These are phyloP conservation scores for Pachyramphus minor DNA, from an alignment of 2,113 vertebrate species.

Conservation along the genomic window DNA sequence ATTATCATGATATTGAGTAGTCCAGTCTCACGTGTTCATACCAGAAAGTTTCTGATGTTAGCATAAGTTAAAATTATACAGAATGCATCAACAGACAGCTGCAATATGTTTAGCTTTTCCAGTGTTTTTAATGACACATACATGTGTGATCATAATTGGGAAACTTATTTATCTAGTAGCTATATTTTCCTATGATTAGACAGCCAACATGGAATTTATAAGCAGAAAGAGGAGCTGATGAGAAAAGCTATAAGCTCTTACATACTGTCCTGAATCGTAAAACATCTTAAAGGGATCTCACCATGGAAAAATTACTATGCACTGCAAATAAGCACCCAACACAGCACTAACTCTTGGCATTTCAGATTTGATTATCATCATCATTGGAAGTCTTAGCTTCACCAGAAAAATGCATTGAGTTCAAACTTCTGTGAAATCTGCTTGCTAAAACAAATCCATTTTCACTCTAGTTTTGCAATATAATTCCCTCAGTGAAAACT, in stretches of 20 bases:
- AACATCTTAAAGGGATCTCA: slow-evolving; percentile 16
- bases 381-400: slow-evolving; percentile 13
- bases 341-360: slow-evolving; percentile 8
- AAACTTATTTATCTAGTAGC: slow-evolving; percentile 4
- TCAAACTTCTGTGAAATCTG: not conserved
- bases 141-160: not conserved
- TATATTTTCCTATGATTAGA: not conserved
- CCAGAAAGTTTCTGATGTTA: not conserved
- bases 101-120: not conserved
- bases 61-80: not conserved
- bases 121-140: not conserved
- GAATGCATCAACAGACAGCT: not conserved
- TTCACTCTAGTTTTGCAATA: not conserved
- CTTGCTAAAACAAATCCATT: not conserved
- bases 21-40: not conserved
- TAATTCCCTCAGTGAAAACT: not conserved
- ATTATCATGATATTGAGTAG: not conserved
- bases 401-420: not conserved
- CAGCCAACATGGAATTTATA: slow-evolving; percentile 7
- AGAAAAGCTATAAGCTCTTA: slow-evolving; percentile 53
- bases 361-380: slow-evolving; percentile 36
- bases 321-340: slow-evolving; percentile 36
- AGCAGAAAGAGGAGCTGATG: slow-evolving; percentile 37
- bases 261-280: slow-evolving; percentile 34
- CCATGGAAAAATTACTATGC: slow-evolving; percentile 42